phyloP scores from a whole-genome alignment of 2,797 vertebrate species.

The Morelia viridis region DNA sequence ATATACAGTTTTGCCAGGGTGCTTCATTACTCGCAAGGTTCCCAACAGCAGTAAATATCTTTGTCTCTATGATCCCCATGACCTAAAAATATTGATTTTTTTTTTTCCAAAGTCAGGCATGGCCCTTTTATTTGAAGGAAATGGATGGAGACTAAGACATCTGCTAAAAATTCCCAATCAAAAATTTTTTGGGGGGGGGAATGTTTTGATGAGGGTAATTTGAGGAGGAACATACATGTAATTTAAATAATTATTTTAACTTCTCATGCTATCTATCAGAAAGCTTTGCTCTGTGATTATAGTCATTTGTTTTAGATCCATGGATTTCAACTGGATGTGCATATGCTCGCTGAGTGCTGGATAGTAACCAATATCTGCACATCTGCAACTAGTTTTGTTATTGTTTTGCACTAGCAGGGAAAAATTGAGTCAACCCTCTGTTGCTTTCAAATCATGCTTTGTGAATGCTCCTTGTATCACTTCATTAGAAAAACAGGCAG shows the following conservation, averaged over 20 bases:
- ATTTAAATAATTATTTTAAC: constrained; percentile 50
- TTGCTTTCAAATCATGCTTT: constrained; percentile 50
- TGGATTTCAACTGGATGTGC: constrained; percentile 7
- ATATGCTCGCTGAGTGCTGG: background rate
- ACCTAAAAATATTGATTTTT: background rate
- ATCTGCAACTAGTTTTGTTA: constrained; percentile 70
- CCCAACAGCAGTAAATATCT: background rate
- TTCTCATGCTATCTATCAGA: constrained; percentile 26
- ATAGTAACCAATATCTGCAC: constrained; percentile 41
- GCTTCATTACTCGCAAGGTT: background rate
- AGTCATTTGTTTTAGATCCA: constrained; percentile 7
- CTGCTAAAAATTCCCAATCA: constrained; percentile 68
- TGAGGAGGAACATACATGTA: constrained; percentile 61
- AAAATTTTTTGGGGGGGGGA: constrained; percentile 45
- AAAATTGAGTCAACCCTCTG: constrained; percentile 58
- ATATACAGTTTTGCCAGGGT: background rate
- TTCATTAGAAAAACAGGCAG: constrained; percentile 45
- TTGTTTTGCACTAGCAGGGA: constrained; percentile 57
- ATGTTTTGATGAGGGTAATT: constrained; percentile 35
- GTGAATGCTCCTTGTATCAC: constrained; percentile 56
- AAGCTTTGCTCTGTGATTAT: constrained; percentile 53
- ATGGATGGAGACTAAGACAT: constrained; percentile 68
- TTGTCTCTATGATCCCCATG: background rate
- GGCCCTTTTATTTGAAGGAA: constrained; percentile 60
- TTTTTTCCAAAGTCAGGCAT: constrained; percentile 31